phyloP scores from a whole-genome alignment of 53 echinoderm and acorn worm species.

The Holothuria scabra region DNA sequence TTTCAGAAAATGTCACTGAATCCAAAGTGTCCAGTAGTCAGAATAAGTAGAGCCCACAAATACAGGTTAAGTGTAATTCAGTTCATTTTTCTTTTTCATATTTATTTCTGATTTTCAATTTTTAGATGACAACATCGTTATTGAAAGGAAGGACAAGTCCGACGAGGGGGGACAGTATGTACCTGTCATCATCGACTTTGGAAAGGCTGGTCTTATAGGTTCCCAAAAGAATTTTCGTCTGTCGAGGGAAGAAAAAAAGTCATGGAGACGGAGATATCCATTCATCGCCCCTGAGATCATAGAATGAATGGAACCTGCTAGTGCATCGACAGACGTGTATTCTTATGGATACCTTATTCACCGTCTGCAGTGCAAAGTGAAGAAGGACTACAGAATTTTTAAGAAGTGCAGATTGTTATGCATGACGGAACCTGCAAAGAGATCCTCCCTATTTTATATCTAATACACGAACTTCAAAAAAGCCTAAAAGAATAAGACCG shows the following conservation, averaged over 20 bases:
- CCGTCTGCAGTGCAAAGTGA: not conserved
- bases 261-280: conserved; percentile 21
- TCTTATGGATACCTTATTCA: conserved; percentile 24
- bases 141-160: not conserved
- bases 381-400: not conserved
- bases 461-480: conserved; percentile 1
- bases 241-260: conserved; percentile 1
- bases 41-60: not conserved
- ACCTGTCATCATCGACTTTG: conserved; percentile 5
- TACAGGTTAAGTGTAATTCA: conserved; percentile 12
- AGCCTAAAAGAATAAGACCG: not conserved
- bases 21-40: conserved; percentile 5
- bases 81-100: not conserved
- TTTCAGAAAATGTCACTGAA: not conserved
- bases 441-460: conserved; percentile 19
- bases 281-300: conserved; percentile 19
- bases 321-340: conserved; percentile 21
- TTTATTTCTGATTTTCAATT: conserved; percentile 13
- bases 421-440: conserved; percentile 23
- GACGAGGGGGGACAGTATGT: not conserved
- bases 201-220: conserved; percentile 11
- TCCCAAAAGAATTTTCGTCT: conserved; percentile 1
- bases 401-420: not conserved
- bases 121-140: conserved; percentile 7
- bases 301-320: not conserved